These are phyloP conservation scores for Aspidoscelis tigris DNA, from an alignment of 2,113 vertebrate species.

Conservation along the genomic window DNA sequence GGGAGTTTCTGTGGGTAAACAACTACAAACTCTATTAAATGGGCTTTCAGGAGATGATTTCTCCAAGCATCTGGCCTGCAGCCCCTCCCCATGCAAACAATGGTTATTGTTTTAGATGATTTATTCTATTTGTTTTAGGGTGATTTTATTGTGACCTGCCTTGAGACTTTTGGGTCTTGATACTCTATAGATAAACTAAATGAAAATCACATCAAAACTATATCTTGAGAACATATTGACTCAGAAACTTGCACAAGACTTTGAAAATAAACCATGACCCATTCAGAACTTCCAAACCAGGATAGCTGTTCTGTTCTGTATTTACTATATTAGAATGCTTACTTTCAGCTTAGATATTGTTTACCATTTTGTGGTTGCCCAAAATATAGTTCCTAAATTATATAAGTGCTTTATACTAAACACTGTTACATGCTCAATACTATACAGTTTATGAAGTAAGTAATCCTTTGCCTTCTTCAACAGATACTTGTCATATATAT, in stretches of 20 bases:
- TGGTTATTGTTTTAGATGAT: too few relatives aligned
- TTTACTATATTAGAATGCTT: constrained; percentile 17
- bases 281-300: background rate
- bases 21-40: background rate
- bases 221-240: background rate
- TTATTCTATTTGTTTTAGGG: too few relatives aligned
- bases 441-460: background rate
- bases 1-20: background rate
- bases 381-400: constrained; percentile 25
- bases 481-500: background rate
- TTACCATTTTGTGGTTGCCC: constrained; percentile 32
- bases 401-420: background rate
- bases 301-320: background rate
- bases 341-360: background rate
- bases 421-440: background rate
- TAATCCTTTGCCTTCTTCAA: background rate
- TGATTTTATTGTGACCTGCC: too few relatives aligned
- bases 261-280: background rate
- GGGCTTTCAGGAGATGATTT: background rate
- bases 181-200: too few relatives aligned
- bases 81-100: too few relatives aligned
- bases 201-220: background rate
- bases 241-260: background rate
- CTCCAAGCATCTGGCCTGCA: too few relatives aligned
- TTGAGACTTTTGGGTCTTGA: too few relatives aligned